A percentile compares a stretch with the other conserved stretches of the same genome.
These are phyloP conservation scores for Melanostigma gelatinosum DNA, from an alignment of 2,113 vertebrate species.

Conservation along the genomic window DNA sequence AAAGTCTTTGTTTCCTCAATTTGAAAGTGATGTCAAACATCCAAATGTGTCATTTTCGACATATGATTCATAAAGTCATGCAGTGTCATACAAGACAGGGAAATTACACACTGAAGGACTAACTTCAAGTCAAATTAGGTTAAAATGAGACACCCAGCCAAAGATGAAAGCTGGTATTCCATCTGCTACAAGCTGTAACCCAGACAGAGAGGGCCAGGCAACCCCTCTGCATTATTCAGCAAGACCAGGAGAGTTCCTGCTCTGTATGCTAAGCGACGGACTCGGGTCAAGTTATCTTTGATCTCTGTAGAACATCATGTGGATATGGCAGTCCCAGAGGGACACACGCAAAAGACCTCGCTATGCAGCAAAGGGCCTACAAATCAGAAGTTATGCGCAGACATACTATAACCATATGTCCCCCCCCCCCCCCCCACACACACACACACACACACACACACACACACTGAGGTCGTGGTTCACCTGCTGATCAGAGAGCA, in stretches of 20 bases:
- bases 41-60: conserved; percentile 8
- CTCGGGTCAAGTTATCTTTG: conserved; percentile 63
- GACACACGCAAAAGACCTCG: conserved; percentile 22
- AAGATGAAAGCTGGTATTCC: conserved; percentile 70
- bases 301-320: conserved; percentile 57
- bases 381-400: conserved; percentile 29
- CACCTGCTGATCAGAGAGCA: conserved; percentile 42
- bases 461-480: conserved; percentile 29
- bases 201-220: conserved; percentile 64
- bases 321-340: conserved; percentile 39
- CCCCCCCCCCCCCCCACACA: neutral
- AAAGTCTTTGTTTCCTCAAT: neutral
- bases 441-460: conserved; percentile 9
- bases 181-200: conserved; percentile 60
- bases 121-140: conserved; percentile 38
- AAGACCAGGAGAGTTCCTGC: conserved; percentile 50
- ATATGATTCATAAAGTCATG: conserved; percentile 29
- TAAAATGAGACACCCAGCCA: conserved; percentile 26
- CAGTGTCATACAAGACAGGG: conserved; percentile 27
- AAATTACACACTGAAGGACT: conserved; percentile 44
- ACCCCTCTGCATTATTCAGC: conserved; percentile 73
- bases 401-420: neutral
- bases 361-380: conserved; percentile 13
- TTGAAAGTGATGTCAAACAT: conserved; percentile 19
- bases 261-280: conserved; percentile 64